A percentile compares a stretch with the other conserved stretches of the same genome.
These are phyloP conservation scores for Cladopsammia gracilis DNA, from an alignment of 64 coral and sea anemone species.

Conservation along the genomic window DNA sequence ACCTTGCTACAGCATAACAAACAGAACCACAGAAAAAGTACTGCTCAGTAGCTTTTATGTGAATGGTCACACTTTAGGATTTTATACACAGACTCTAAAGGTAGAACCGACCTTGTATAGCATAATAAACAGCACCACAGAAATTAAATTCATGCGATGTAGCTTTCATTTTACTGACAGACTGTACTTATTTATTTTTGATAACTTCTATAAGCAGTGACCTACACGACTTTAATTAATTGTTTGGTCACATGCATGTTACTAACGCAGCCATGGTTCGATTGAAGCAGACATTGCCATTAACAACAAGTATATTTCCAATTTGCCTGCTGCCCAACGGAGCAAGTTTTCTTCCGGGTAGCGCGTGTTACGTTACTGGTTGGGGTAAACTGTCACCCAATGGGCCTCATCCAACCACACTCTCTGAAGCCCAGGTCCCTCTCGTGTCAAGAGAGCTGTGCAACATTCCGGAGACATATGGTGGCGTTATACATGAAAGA, in stretches of 20 bases:
- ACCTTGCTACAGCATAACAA: too few species aligned
- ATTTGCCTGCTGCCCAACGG: constrained; percentile 49
- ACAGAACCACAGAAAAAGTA: too few species aligned
- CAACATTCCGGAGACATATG: constrained; percentile 47
- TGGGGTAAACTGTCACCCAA: constrained; percentile 37
- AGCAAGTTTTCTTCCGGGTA: constrained; percentile 42
- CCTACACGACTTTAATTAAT: background rate
- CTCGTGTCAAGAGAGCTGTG: constrained; percentile 57
- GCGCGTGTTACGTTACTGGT: constrained; percentile 41
- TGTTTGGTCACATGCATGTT: background rate
- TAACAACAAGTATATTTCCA: constrained; percentile 1
- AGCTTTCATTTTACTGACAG: too few species aligned
- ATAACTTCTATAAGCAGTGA: too few species aligned
- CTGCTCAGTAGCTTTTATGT: too few species aligned
- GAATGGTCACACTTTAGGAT: too few species aligned
- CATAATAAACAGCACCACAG: too few species aligned
- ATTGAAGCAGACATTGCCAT: constrained; percentile 12
- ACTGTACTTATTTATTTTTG: too few species aligned
- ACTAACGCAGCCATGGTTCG: constrained; percentile 38
- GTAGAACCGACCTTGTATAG: too few species aligned
- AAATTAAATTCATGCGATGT: too few species aligned
- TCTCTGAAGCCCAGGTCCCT: constrained; percentile 50
- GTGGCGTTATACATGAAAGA: constrained; percentile 62
- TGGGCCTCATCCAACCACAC: constrained; percentile 46
- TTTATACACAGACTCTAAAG: too few species aligned